Base-by-base conservation (phyloP, 1,140 invertebrate genomes). In the Papilio dardanus region DNA sequence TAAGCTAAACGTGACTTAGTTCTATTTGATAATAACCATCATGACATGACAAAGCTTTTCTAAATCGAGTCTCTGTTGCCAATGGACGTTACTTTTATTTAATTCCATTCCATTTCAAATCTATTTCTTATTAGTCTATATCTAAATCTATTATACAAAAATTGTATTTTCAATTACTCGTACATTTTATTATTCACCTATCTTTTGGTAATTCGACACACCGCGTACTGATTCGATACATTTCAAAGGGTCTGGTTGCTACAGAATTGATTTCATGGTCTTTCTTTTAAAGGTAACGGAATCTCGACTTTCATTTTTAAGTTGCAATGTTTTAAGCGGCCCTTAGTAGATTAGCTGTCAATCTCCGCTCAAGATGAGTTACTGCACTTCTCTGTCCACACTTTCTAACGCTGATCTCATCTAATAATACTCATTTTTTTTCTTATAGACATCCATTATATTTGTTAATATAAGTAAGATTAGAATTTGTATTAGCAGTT, bases 351-450 rank as follows among this genome's bases (percentile, higher is more conserved):
- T 58, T 73, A 31, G n/a, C 68, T 73, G 71, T 73, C 71, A 50
- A 58, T 28, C 42, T 33, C 21, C 42, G 46, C 30, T 31, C 46
- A 28, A 46, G 30, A 73, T 46, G 40, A 28, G 46, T 24, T 54
- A 19, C 30, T 19, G 31, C 78, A 67, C 33, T 42, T 33, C 62
- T 50, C 74, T 76, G 66, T 58, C 50, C 19, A 33, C 40, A 73
- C 84, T 87, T 86, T 87, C 84, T 86, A 87, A 83, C 81, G 83
- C 83, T 62, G 62, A 74, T 79, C 76, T 85, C 80, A 81, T 81
- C 65, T 83, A 83, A 87, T 87, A 77, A 85, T 75, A 79, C 78
- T 81, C 75, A 76, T 85, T 85, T 79, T 79, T 82, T 81, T 79
- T 77, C 71, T 46, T 74, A 65, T 74, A 75, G 77, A 40, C 69